A percentile compares a stretch with the other conserved stretches of the same genome.
Conservation (phyloP, 2,888 invertebrate genomes). For the Nymphalis urticae region DNA sequence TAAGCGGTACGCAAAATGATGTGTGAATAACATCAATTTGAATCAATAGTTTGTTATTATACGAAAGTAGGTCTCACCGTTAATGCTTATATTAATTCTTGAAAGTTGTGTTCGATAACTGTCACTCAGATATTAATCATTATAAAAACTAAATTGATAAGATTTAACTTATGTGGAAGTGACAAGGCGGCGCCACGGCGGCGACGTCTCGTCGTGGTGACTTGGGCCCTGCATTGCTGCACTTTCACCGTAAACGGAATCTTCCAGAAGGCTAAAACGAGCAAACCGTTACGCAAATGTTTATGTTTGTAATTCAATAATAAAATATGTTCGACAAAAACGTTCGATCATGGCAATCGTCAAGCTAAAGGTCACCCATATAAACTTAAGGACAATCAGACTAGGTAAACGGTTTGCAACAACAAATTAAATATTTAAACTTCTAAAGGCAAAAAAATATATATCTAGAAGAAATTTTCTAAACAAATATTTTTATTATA, state of each 20-base stretch:
- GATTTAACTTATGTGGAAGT: slow-evolving; percentile 17
- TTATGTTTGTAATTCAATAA: slow-evolving; percentile 45
- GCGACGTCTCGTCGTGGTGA: slow-evolving; percentile 42
- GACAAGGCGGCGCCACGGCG: slow-evolving; percentile 37
- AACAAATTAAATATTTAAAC: not conserved
- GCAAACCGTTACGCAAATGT: slow-evolving; percentile 55
- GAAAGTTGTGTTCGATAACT: slow-evolving; percentile 45
- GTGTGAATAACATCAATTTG: slow-evolving; percentile 18
- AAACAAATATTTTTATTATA: too few species aligned
- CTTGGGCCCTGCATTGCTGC: slow-evolving; percentile 58
- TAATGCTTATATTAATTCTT: slow-evolving; percentile 42
- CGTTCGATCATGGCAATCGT: slow-evolving; percentile 6
- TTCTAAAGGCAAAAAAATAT: not conserved
- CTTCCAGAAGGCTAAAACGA: slow-evolving; percentile 34
- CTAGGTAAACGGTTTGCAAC: not conserved
- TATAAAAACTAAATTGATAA: slow-evolving; percentile 41
- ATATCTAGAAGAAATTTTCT: not conserved
- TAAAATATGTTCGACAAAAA: slow-evolving; percentile 26
- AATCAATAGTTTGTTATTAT: slow-evolving; percentile 18
- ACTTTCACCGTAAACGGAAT: slow-evolving; percentile 61
- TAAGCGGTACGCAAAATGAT: slow-evolving; percentile 1
- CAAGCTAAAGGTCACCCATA: slow-evolving; percentile 17
- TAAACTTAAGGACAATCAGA: slow-evolving; percentile 13
- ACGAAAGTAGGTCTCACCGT: slow-evolving; percentile 44
- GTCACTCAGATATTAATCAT: slow-evolving; percentile 43